Base-by-base conservation (phyloP, 2,797 vertebrate genomes). In the Peromyscus eremicus region DNA sequence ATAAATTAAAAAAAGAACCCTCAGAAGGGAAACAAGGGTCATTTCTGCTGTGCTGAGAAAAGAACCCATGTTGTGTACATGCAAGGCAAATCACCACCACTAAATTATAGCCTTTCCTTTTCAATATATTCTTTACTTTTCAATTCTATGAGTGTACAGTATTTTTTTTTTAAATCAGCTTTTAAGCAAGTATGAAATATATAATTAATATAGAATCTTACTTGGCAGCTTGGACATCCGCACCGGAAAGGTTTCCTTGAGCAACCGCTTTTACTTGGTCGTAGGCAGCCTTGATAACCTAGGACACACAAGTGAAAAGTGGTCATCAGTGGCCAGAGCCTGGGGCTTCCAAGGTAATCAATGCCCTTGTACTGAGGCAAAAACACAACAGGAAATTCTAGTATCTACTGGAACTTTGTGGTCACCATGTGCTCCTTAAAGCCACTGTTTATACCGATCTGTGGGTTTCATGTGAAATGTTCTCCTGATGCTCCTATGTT, bases 211-310 rank as follows among this genome's bases (percentile, higher is more conserved):
- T 98, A 98, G 98, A 99, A 99, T 99, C 99, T 99, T 98, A 99
- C 99, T 99, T 99, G 95, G 99, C 99, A n/a, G 43, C 97, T 94
- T 98, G 98, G 94, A 99, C 97, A 94, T 99, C 99, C 1, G 98
- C 98, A 55, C 98, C 99, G 0, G 99, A 98, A 97, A 99, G 95
- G 57, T 97, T 98, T 1, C 99, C 99, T 87, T 99, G 98, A 94
- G 99, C 99, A 76, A 99, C 86, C 55, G 98, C 98, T 96, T 99
- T 99, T 64, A 99, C 98, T 98, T 99, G 99, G 85, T 98, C 98
- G 52, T 99, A 75, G 88, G 99, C 99, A 14, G 99, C 99, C 95
- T 98, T 99, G 96, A 99, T 99, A 68, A 99, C 99, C 99, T 99
- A 82, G 85, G 87, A 91, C 0, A 89, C 57, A 97, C 34, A 97